Conservation (phyloP, 2,888 invertebrate species). For the Lasioglossum leucozonium region DNA sequence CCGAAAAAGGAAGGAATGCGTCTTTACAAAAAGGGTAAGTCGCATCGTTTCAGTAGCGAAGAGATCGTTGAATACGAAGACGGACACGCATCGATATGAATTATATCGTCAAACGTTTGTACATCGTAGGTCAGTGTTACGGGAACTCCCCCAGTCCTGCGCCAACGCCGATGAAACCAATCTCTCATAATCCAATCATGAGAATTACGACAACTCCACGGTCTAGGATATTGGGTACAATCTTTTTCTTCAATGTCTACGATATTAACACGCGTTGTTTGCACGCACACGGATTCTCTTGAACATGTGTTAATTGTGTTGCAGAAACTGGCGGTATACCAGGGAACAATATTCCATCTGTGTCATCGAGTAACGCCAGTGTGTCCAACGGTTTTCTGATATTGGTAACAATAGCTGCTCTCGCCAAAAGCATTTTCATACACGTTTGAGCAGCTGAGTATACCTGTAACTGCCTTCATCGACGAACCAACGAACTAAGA, state of each 20-base stretch:
- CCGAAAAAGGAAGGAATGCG: constrained; percentile 88
- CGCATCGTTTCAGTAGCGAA: background rate
- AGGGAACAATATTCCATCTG: constrained; percentile 59
- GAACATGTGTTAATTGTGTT: background rate
- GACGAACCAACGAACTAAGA: constrained; percentile 41
- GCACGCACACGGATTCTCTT: background rate
- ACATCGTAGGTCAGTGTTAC: constrained; percentile 80
- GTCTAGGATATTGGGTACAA: constrained; percentile 72
- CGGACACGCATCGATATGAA: background rate
- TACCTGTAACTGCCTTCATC: background rate
- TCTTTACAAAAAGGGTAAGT: constrained; percentile 85
- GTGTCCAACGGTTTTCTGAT: constrained; percentile 11
- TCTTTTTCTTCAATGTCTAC: background rate
- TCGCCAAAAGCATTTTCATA: constrained; percentile 13
- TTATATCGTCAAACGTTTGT: background rate
- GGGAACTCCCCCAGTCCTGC: constrained; percentile 84
- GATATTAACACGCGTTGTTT: background rate
- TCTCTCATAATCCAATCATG: constrained; percentile 79
- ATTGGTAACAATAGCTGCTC: constrained; percentile 10
- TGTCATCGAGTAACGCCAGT: constrained; percentile 27
- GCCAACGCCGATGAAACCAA: constrained; percentile 79
- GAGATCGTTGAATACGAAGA: background rate
- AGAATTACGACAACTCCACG: constrained; percentile 76
- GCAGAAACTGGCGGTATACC: constrained; percentile 51
- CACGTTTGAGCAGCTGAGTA: constrained; percentile 35